phyloP scores from a whole-genome alignment of 2,113 vertebrate genomes.

The Symphodus melops region DNA sequence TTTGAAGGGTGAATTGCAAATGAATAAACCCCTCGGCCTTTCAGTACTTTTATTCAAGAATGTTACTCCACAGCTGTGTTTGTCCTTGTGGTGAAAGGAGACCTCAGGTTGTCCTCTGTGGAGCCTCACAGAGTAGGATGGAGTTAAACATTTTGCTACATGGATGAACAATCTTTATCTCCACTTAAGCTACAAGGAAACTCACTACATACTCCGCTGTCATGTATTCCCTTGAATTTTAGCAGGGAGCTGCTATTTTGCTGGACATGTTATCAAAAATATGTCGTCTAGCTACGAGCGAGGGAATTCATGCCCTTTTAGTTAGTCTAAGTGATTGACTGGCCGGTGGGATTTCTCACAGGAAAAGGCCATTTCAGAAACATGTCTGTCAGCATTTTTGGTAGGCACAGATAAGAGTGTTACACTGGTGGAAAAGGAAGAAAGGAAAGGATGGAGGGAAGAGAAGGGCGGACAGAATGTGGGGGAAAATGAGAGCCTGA shows the following conservation, averaged over 20 bases:
- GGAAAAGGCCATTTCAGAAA: constrained; percentile 58
- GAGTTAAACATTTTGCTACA: constrained; percentile 9
- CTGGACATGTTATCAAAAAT: constrained; percentile 41
- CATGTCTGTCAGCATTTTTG: constrained; percentile 38
- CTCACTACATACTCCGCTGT: constrained; percentile 35
- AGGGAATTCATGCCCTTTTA: constrained; percentile 33
- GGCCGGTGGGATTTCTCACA: constrained; percentile 59
- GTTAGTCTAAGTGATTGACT: constrained; percentile 6
- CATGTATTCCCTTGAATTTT: constrained; percentile 45
- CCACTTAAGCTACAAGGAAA: constrained; percentile 30
- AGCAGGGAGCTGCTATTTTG: constrained; percentile 14
- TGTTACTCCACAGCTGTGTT: not conserved
- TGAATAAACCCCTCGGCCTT: not conserved
- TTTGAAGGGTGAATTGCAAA: no score
- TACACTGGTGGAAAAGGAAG: not conserved
- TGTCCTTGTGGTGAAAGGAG: not conserved
- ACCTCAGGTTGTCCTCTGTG: not conserved
- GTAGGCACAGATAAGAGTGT: constrained; percentile 16
- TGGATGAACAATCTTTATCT: constrained; percentile 42
- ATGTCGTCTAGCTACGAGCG: constrained; percentile 18
- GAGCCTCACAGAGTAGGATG: not conserved
- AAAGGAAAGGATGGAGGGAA: not conserved
- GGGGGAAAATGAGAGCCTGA: not conserved
- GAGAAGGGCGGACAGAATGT: not conserved
- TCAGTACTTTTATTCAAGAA: not conserved